Evolutionary conservation across 2,888 invertebrate species (phyloP), one percentile per base, ranked within the genome.

Genomic region (Oscheius sp.): DNA sequence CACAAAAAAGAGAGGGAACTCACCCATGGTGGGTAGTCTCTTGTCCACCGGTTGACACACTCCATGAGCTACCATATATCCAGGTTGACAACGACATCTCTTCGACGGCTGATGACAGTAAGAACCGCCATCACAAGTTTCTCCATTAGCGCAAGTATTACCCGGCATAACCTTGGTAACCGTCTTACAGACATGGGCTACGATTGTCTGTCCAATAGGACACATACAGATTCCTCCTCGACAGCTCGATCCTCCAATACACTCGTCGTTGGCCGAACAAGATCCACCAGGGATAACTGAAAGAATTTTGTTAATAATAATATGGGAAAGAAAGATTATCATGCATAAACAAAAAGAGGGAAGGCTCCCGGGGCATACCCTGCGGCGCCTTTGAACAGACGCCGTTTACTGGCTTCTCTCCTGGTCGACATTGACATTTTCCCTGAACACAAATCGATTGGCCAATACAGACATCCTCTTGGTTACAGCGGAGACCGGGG

Each of bases 361-460:
- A 22, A 33, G 59, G 30, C 57, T 24, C 56, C 28, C 9, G 28
- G 61, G 62, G 62, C 49, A 49, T 49, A 62, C 49, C 62, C 49
- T 62, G 47, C 47, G 30, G 49, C 20, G 51, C 28, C 44, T 59
- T 38, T 17, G 30, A 9, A 26, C 59, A 59, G 44, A 59, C 59
- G 20, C 59, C 59, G 41, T 59, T 59, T 14, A 44, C 20, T 20
- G 59, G 33, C 50, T 65, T 71, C 33, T 71, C 68, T 28, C 68
- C 71, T 9, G 68, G 66, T 22, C 64, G 67, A 32, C 80, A 81
- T 24, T 75, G 75, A 50, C 86, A 86, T 2, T 77, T 69, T 22
- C 80, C 79, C 17, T 80, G 76, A n/a, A 79, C 68, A 61, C 86
- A 86, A 5, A 76, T 69, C 2, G 85, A 80, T 44, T 74, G 70